phyloP scores from a whole-genome alignment of 2,888 invertebrate species.

The Perithous albicinctus region DNA sequence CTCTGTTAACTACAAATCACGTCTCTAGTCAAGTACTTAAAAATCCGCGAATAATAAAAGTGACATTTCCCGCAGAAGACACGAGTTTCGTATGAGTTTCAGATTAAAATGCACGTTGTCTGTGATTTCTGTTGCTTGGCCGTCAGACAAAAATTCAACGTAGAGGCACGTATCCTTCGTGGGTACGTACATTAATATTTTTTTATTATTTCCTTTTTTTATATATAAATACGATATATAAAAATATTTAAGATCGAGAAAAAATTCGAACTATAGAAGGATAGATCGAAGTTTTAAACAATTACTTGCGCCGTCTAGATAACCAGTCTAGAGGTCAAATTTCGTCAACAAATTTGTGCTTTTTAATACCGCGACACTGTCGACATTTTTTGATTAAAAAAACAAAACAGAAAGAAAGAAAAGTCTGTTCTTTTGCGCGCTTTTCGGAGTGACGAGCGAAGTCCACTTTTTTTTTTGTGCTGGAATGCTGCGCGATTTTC shows the following conservation, averaged over 20 bases:
- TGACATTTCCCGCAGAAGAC: not conserved
- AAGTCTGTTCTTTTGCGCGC: constrained; percentile 9
- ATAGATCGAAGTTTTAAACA: constrained; percentile 28
- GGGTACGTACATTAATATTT: constrained; percentile 1
- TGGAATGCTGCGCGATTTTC: constrained; percentile 23
- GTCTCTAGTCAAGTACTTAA: not conserved
- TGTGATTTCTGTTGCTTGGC: constrained; percentile 15
- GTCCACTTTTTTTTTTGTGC: constrained; percentile 20
- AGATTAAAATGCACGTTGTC: not conserved
- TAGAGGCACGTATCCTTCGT: constrained; percentile 7
- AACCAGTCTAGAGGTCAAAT: constrained; percentile 10
- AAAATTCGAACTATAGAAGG: constrained; percentile 32
- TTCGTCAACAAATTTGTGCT: constrained; percentile 21
- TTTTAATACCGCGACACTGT: constrained; percentile 1
- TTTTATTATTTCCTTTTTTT: constrained; percentile 16
- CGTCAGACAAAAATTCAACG: constrained; percentile 25
- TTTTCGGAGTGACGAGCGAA: constrained; percentile 22
- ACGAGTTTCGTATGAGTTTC: constrained; percentile 9
- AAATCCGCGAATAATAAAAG: constrained; percentile 1
- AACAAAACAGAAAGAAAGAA: constrained; percentile 18
- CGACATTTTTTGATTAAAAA: not conserved
- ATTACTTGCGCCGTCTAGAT: constrained; percentile 40
- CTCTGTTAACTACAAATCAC: not conserved
- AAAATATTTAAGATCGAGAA: constrained; percentile 54
- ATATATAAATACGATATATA: constrained; percentile 52